Evolutionary conservation across 2,113 vertebrate species (phyloP).

Genomic region (Oryzias melastigma): DNA sequence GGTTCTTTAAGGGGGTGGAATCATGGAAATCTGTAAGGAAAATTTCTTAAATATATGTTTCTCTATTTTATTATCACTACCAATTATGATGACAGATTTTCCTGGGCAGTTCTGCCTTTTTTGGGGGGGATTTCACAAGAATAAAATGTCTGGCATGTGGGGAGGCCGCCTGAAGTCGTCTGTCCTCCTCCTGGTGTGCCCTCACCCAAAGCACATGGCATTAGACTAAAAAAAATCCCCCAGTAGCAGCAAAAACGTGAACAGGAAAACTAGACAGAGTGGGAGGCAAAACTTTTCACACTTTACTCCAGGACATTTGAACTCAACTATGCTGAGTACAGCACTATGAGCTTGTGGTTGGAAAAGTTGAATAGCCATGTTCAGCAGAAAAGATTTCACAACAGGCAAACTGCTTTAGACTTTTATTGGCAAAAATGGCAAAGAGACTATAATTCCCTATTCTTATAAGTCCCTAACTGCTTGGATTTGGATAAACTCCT

Average conservation of each 20-base stretch:
- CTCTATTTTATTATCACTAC: background rate
- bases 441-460: conserved; percentile 5
- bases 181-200: background rate
- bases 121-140: conserved; percentile 1
- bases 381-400: conserved; percentile 23
- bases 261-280: conserved; percentile 11
- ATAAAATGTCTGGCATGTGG: conserved; percentile 9
- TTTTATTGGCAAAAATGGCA: conserved; percentile 18
- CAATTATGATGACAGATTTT: background rate
- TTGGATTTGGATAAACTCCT: conserved; percentile 16
- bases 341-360: conserved; percentile 2
- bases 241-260: background rate
- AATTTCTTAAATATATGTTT: background rate
- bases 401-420: conserved; percentile 5
- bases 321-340: conserved; percentile 32
- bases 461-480: background rate
- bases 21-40: conserved; percentile 14
- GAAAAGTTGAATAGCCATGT: background rate
- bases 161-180: conserved; percentile 13
- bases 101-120: conserved; percentile 1
- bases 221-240: conserved; percentile 4
- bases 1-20: conserved; percentile 24
- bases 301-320: conserved; percentile 31
- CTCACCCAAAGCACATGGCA: conserved; percentile 16
- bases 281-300: conserved; percentile 43